A percentile compares a stretch with the other conserved stretches of the same genome.
These are phyloP conservation scores for Sminthurinus aureus DNA, from an alignment of 2,888 invertebrate species.

Conservation along the genomic window DNA sequence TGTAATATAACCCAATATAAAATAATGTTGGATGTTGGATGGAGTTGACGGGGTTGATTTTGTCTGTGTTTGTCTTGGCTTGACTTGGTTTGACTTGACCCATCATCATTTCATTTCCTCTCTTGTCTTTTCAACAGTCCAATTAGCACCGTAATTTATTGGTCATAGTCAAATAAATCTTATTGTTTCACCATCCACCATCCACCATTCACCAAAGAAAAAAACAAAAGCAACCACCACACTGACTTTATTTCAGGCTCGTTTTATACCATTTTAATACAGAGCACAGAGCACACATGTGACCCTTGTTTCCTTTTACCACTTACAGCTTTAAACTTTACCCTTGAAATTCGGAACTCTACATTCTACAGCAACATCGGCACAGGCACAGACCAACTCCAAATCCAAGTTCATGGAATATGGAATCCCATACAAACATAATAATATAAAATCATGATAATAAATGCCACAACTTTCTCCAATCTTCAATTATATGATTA, in stretches of 20 bases:
- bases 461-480: too few species aligned
- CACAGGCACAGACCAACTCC: too few species aligned
- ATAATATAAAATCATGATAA: too few species aligned
- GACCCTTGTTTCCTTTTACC: not conserved
- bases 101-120: constrained; percentile 35
- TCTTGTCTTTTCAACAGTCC: constrained; percentile 2
- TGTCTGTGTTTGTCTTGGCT: constrained; percentile 7
- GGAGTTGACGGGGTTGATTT: not conserved
- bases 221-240: not conserved
- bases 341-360: too few species aligned
- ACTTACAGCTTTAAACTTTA: not conserved
- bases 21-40: too few species aligned
- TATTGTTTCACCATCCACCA: constrained; percentile 26
- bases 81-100: constrained; percentile 28
- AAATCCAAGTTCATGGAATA: too few species aligned
- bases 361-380: too few species aligned
- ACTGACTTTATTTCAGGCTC: not conserved
- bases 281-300: not conserved
- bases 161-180: constrained; percentile 33
- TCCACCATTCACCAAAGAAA: too few species aligned
- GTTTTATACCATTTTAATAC: not conserved
- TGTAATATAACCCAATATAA: too few species aligned
- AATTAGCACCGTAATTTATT: constrained; percentile 33
- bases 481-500: too few species aligned
- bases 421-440: too few species aligned